These are phyloP conservation scores for Caranx ignobilis DNA, from an alignment of 2,113 vertebrate species.

Conservation along the genomic window DNA sequence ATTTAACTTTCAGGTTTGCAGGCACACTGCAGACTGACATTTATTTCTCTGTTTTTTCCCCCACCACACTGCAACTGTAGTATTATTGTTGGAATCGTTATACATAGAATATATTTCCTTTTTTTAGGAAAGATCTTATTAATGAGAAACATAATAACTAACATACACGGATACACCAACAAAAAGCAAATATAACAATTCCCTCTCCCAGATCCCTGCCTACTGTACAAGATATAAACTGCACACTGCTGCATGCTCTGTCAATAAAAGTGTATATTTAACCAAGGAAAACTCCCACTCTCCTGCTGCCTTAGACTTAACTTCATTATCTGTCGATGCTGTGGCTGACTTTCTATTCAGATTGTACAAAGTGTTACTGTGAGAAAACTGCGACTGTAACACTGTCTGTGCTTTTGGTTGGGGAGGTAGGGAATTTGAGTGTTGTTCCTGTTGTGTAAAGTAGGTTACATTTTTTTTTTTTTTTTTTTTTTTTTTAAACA, in stretches of 20 bases:
- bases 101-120: not conserved
- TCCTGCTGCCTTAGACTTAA: not conserved
- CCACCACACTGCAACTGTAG: not conserved
- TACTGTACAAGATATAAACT: conserved; percentile 13
- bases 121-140: conserved; percentile 8
- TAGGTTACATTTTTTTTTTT: not conserved
- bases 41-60: not conserved
- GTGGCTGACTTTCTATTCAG: not conserved
- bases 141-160: conserved; percentile 5
- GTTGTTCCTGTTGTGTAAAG: not conserved
- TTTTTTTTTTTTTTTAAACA: too few relatives aligned
- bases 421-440: not conserved
- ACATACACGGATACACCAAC: not conserved
- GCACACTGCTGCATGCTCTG: conserved; percentile 23
- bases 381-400: not conserved
- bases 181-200: not conserved
- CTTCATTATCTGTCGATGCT: not conserved
- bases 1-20: conserved; percentile 45
- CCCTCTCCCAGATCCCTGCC: not conserved
- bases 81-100: not conserved
- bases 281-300: not conserved
- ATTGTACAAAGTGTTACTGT: conserved; percentile 18
- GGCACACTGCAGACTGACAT: conserved; percentile 13
- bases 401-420: not conserved
- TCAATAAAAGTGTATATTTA: conserved; percentile 23